Percentiles rank a stretch among this genome's conserved stretches.
These are phyloP conservation scores for Drosophila sechellia DNA, from an alignment of 1,140 invertebrate genomes.

Conservation along the genomic window DNA sequence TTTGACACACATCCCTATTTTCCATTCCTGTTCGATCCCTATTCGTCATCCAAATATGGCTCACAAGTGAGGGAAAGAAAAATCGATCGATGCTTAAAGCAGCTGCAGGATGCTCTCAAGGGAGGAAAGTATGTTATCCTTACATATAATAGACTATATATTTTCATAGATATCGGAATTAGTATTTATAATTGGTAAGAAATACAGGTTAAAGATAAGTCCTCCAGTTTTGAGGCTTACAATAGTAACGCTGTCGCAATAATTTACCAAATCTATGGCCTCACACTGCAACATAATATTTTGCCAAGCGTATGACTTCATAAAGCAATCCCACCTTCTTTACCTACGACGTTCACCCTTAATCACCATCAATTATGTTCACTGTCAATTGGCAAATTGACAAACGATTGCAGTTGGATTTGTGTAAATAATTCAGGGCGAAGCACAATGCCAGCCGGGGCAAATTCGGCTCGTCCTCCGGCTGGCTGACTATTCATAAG, in stretches of 20 bases:
- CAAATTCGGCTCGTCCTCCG: slow-evolving; percentile 13
- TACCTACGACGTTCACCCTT: slow-evolving; percentile 15
- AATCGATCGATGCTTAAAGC: slow-evolving; percentile 75
- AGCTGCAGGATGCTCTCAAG: slow-evolving; percentile 67
- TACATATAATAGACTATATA: neutral
- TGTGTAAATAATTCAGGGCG: slow-evolving; percentile 49
- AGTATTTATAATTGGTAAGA: too few species aligned
- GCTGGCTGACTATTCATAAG: slow-evolving; percentile 39
- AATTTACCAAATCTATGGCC: too few species aligned
- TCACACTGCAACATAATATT: neutral
- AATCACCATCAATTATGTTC: slow-evolving; percentile 55
- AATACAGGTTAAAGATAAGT: too few species aligned
- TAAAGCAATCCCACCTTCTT: slow-evolving; percentile 10
- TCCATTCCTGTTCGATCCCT: slow-evolving; percentile 59
- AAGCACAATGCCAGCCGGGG: slow-evolving; percentile 20
- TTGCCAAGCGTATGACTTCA: slow-evolving; percentile 1
- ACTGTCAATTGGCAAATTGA: slow-evolving; percentile 66
- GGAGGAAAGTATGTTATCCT: slow-evolving; percentile 48
- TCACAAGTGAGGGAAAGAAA: slow-evolving; percentile 76
- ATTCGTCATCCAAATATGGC: slow-evolving; percentile 65
- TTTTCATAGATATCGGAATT: neutral
- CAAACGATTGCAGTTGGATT: slow-evolving; percentile 47
- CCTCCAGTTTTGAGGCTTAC: too few species aligned
- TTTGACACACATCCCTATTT: slow-evolving; percentile 65
- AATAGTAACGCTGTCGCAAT: too few species aligned